Evolutionary conservation across 2,113 vertebrate species (phyloP), one percentile per base, ranked within the genome.

Genomic region (Alaudala cheleensis): DNA sequence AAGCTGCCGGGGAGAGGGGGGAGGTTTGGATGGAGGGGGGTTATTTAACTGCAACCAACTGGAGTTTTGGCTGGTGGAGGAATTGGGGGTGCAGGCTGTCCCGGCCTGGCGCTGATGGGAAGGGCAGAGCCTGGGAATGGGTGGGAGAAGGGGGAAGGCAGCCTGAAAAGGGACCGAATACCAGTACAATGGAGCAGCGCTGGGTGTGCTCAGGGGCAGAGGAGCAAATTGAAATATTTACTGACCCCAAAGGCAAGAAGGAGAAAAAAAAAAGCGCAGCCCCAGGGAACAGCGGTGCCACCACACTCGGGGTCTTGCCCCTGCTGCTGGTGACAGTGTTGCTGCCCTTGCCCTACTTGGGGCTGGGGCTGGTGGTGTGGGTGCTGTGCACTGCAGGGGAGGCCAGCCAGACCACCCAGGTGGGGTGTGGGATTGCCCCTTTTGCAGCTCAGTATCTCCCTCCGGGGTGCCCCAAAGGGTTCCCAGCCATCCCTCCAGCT

Each of bases 101-200:
- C 93, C 50, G 20, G 79, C 86, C 69, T 33, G 47, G 83, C 29
- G 7, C 89, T 93, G 72, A 21, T 82, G 91, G 72, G 79, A 81
- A 95, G 86, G 93, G 94, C 92, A 96, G 93, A 96, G 90, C 91
- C 92, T 91, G 70, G 73, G 87, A 96, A 90, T 5, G 86, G 95
- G 66, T 87, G 86, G 77, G 88, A 88, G 86, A 85, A 26, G 26
- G 19, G 53, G 79, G 65, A 50, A 78, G 49, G 9, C 81, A 88
- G 91, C 65, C 64, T 89, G 85, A 84, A 91, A 89, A 44, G 39
- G 62, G 74, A 64, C 66, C 5, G 67, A 90, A 90, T 85, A 78
- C 86, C 85, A 93, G 56, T 90, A 94, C 95, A 95, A 94, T 97
- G 72, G 92, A 94, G 22, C 67, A 53, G 85, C 83, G 67, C 92